Conservation (phyloP, 2,113 vertebrate genomes). For the Eubucco bourcierii region DNA sequence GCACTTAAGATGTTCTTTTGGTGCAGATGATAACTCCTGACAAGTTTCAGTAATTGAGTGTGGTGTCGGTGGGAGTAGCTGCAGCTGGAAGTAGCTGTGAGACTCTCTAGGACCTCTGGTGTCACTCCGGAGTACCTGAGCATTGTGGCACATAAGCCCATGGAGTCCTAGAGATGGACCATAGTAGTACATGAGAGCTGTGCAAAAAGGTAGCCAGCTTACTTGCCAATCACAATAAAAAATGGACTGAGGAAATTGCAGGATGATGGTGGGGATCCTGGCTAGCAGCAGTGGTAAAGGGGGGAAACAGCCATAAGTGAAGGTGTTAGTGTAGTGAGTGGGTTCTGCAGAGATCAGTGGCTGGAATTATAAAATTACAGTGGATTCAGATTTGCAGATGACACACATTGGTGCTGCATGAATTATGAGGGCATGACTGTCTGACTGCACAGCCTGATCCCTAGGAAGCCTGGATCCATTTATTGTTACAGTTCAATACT, state of each 20-base stretch:
- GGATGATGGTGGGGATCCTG: background rate
- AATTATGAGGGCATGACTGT: background rate
- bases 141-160: background rate
- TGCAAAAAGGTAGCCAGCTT: background rate
- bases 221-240: background rate
- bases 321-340: background rate
- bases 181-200: rapidly evolving
- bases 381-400: background rate
- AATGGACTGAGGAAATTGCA: background rate
- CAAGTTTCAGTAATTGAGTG: background rate
- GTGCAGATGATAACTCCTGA: background rate
- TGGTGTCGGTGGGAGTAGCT: background rate
- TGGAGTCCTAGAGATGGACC: background rate
- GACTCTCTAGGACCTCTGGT: background rate
- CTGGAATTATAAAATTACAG: background rate
- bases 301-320: rapidly evolving
- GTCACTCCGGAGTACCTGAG: background rate
- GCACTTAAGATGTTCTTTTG: background rate
- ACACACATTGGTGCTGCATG: background rate
- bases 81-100: background rate
- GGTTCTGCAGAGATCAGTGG: background rate
- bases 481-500: background rate
- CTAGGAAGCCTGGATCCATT: background rate
- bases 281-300: background rate
- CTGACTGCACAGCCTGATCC: rapidly evolving